Evolutionary conservation across 2,797 vertebrate species (phyloP).

Genomic region (Epinephelus awoara): DNA sequence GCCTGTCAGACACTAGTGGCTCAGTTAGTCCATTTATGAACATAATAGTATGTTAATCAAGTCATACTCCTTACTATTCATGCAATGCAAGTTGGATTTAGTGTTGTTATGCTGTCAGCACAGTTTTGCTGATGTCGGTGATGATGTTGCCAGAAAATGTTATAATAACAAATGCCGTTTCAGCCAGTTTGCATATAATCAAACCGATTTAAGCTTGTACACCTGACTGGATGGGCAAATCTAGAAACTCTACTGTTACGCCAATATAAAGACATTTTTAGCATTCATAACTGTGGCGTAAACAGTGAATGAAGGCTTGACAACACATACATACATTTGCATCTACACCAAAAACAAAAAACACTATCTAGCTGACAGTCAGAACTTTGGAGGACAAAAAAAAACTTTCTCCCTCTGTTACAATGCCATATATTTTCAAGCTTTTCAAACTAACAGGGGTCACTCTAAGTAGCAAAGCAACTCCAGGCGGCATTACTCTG

Average conservation of each 20-base stretch:
- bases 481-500: conserved; percentile 21
- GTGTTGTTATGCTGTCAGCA: too few relatives aligned
- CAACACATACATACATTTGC: neutral
- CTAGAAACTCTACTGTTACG: neutral
- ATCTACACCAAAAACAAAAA: neutral
- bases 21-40: too few relatives aligned
- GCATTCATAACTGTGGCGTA: neutral
- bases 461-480: conserved; percentile 27
- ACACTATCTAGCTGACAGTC: neutral
- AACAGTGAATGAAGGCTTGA: neutral
- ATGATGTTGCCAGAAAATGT: too few relatives aligned
- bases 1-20: too few relatives aligned
- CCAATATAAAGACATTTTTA: neutral
- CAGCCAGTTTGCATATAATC: too few relatives aligned
- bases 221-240: too few relatives aligned
- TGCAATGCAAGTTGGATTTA: too few relatives aligned
- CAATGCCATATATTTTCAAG: neutral
- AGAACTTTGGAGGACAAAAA: neutral
- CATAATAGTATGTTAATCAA: too few relatives aligned
- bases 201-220: too few relatives aligned
- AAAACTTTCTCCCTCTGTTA: neutral
- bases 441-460: conserved; percentile 32
- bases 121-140: too few relatives aligned
- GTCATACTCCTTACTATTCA: too few relatives aligned
- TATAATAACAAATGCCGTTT: too few relatives aligned